Evolutionary conservation across 2,797 vertebrate genomes (phyloP).

Genomic region (Chromis chromis): DNA sequence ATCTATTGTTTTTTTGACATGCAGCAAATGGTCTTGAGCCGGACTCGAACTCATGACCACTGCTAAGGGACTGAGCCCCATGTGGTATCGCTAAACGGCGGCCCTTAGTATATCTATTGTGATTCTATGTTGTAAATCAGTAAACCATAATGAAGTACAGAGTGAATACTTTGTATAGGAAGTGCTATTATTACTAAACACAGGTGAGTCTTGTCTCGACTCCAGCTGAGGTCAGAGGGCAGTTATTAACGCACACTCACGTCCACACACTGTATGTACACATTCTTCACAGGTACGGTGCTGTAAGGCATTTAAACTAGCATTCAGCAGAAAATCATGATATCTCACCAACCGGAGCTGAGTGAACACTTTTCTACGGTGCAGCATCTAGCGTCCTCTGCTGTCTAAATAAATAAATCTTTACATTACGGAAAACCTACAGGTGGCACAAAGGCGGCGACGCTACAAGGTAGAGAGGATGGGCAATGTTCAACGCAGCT

Average conservation of each 20-base stretch:
- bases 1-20: no score
- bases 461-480: neutral
- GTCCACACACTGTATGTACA: slow-evolving; percentile 18
- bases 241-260: slow-evolving; percentile 3
- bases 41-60: no score
- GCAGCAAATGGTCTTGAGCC: no score
- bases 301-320: slow-evolving; percentile 22
- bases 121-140: slow-evolving; percentile 31
- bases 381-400: slow-evolving; percentile 35
- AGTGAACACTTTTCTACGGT: neutral
- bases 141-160: neutral
- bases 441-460: slow-evolving; percentile 11
- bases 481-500: neutral
- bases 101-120: neutral
- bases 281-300: slow-evolving; percentile 10
- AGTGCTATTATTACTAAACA: neutral
- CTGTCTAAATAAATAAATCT: slow-evolving; percentile 72
- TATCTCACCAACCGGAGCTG: neutral
- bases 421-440: slow-evolving; percentile 25
- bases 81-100: no score
- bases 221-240: slow-evolving; percentile 24
- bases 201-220: neutral
- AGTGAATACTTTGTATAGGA: slow-evolving; percentile 9
- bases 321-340: slow-evolving; percentile 13
- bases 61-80: no score